Percentiles rank a stretch among this genome's conserved stretches.
These are phyloP conservation scores for Sarcophaga bullata DNA, from an alignment of 1,140 invertebrate species.

Conservation along the genomic window DNA sequence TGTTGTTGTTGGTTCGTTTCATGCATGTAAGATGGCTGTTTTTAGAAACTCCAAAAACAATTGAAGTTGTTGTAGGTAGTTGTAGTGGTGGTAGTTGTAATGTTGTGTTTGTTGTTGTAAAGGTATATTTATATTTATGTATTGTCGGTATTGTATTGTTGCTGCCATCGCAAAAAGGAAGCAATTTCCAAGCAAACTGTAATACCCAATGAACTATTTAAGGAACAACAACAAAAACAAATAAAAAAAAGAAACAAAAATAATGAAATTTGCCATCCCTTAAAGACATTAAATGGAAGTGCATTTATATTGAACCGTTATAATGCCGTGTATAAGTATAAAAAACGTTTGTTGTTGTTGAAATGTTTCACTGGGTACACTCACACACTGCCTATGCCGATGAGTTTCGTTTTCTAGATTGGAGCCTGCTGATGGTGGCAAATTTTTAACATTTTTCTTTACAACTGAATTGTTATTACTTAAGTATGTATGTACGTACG, in stretches of 20 bases:
- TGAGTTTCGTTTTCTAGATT: too few species aligned
- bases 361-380: too few species aligned
- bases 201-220: constrained; percentile 5
- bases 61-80: neutral
- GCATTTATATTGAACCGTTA: too few species aligned
- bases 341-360: too few species aligned
- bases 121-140: constrained; percentile 1
- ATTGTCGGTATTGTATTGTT: neutral
- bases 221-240: too few species aligned
- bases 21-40: neutral
- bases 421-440: too few species aligned
- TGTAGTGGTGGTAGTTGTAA: neutral
- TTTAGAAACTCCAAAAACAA: neutral
- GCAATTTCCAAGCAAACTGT: neutral
- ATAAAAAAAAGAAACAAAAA: too few species aligned
- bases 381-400: too few species aligned
- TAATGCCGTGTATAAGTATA: too few species aligned
- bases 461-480: neutral
- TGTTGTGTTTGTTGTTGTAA: neutral
- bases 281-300: too few species aligned
- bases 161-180: neutral
- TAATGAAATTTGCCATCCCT: too few species aligned
- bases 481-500: neutral
- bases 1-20: neutral
- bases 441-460: too few species aligned